Conservation (phyloP, 1,140 invertebrate species). For the Sogatella furcifera region DNA sequence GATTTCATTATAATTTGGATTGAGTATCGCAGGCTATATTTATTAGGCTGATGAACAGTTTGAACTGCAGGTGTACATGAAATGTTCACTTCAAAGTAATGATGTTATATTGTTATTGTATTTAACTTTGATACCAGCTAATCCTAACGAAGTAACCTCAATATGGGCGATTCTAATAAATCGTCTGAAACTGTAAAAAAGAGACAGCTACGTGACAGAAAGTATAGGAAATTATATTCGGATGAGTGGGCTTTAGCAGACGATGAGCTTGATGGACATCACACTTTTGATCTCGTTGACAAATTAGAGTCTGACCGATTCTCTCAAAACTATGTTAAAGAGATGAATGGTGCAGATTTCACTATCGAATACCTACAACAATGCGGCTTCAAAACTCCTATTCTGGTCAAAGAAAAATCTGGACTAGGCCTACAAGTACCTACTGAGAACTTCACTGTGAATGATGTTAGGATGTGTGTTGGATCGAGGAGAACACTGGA, state of each 20-base stretch:
- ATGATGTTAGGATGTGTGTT: conserved; percentile 78
- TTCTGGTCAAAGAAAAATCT: conserved; percentile 83
- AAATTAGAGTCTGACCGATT: conserved; percentile 76
- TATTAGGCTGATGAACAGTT: no score
- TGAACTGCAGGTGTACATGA: no score
- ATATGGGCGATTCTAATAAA: no score
- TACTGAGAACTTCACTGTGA: conserved; percentile 79
- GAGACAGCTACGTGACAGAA: conserved; percentile 16
- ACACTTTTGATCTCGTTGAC: conserved; percentile 81
- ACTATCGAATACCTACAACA: conserved; percentile 60
- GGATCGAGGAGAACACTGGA: conserved; percentile 78
- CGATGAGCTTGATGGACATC: conserved; percentile 77
- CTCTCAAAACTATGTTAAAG: conserved; percentile 62
- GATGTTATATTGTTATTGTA: no score
- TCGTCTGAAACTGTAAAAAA: conserved; percentile 5
- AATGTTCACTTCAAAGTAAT: no score
- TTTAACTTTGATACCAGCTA: no score
- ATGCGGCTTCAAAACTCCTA: conserved; percentile 79
- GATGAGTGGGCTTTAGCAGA: conserved; percentile 75
- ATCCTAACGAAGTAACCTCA: no score
- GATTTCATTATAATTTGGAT: no score
- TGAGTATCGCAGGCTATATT: no score
- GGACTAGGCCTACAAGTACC: conserved; percentile 82
- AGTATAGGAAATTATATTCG: conserved; percentile 77
- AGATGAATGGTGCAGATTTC: conserved; percentile 69